Percentiles rank a stretch among this genome's conserved stretches.
Conservation (phyloP, 2,113 vertebrate species). For the Natator depressus region DNA sequence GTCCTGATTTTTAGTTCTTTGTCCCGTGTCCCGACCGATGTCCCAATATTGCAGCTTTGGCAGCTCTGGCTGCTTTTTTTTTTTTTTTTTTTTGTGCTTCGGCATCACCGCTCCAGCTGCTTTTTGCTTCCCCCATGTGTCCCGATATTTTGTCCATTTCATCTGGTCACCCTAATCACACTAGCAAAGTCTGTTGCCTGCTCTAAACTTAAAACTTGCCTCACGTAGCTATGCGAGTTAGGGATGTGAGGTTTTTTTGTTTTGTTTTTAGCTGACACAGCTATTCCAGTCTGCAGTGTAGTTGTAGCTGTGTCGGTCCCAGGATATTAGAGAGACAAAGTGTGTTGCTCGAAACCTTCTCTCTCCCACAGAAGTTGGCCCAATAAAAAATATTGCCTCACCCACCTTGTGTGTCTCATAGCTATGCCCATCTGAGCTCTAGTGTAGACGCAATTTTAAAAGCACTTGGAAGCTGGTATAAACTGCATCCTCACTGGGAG, state of each 20-base stretch:
- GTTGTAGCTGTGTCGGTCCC: background rate
- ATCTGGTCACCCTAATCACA: background rate
- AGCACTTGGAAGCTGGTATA: background rate
- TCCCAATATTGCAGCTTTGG: no score
- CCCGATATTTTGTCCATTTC: no score
- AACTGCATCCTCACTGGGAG: background rate
- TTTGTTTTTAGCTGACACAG: background rate
- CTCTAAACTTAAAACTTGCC: background rate
- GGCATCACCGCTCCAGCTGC: no score
- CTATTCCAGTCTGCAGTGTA: background rate
- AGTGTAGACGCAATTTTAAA: background rate
- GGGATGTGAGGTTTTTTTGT: background rate
- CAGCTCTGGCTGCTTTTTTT: no score
- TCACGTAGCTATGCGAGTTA: background rate
- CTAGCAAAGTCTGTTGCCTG: background rate
- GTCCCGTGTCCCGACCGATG: no score
- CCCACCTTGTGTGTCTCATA: no score
- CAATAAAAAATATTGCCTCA: background rate
- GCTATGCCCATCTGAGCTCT: background rate
- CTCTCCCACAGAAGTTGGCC: background rate
- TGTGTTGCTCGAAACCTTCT: background rate
- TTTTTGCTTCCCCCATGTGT: no score
- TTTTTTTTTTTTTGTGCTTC: no score
- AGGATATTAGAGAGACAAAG: background rate
- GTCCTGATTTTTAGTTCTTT: no score